Percentiles rank a stretch among this genome's conserved stretches.
Evolutionary conservation across 2,113 vertebrate genomes (phyloP).

Genomic region (Odontesthes bonariensis): DNA sequence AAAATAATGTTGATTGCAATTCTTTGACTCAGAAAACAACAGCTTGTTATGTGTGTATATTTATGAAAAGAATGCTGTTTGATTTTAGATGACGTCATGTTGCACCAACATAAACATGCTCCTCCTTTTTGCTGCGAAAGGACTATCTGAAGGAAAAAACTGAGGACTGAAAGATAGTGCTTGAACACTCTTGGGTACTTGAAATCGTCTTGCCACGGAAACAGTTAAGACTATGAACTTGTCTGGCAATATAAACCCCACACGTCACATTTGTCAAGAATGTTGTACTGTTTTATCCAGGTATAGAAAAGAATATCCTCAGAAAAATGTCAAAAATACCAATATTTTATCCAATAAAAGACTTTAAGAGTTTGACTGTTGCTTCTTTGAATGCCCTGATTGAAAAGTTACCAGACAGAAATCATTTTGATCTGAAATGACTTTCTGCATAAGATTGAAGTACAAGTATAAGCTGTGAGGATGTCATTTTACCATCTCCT

Average conservation of each 20-base stretch:
- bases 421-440: background rate
- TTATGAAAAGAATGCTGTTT: conserved; percentile 44
- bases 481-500: conserved; percentile 8
- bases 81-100: background rate
- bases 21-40: conserved; percentile 20
- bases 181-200: conserved; percentile 40
- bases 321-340: conserved; percentile 20
- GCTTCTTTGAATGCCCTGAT: background rate
- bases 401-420: background rate
- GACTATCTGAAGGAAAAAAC: background rate
- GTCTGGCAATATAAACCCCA: background rate
- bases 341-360: conserved; percentile 31
- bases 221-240: conserved; percentile 5
- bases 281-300: conserved; percentile 17
- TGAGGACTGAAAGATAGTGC: conserved; percentile 2
- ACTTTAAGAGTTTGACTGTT: conserved; percentile 9
- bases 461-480: conserved; percentile 2
- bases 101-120: background rate
- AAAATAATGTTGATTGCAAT: background rate
- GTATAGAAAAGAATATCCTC: background rate
- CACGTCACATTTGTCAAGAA: background rate
- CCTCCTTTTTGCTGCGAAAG: conserved; percentile 7
- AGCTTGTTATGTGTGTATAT: conserved; percentile 4
- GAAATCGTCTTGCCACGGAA: conserved; percentile 20
- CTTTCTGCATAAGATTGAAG: background rate